Evolutionary conservation across 2,113 vertebrate species (phyloP).

Genomic region (Cottus gobio): DNA sequence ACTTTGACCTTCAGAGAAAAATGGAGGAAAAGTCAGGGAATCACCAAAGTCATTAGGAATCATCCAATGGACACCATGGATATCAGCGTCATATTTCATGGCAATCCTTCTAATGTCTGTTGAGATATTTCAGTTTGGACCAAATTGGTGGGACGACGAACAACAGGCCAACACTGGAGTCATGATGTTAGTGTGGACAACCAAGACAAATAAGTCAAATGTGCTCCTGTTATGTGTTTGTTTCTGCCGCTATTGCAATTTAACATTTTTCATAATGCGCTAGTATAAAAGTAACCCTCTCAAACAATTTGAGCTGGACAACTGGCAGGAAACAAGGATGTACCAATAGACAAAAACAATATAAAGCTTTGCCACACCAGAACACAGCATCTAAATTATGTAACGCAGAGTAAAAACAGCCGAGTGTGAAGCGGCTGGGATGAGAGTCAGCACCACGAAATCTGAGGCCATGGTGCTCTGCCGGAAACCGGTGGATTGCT

Average conservation of each 20-base stretch:
- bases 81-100: background rate
- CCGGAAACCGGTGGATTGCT: too few relatives aligned
- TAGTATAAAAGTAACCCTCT: background rate
- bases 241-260: background rate
- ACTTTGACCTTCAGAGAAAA: too few relatives aligned
- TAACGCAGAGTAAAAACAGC: too few relatives aligned
- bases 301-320: background rate
- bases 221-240: background rate
- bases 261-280: background rate
- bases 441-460: too few relatives aligned
- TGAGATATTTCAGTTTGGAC: background rate
- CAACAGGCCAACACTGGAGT: background rate
- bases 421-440: too few relatives aligned
- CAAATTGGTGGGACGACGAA: background rate
- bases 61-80: background rate
- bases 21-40: background rate
- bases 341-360: background rate
- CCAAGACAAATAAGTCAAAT: too few relatives aligned
- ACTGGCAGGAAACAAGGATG: background rate
- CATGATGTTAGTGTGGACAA: background rate
- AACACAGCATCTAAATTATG: background rate
- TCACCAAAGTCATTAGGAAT: background rate
- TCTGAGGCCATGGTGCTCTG: too few relatives aligned
- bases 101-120: background rate
- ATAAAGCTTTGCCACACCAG: background rate